Evolutionary conservation across 2,113 vertebrate species (phyloP).

Genomic region (Ascaphus truei): DNA sequence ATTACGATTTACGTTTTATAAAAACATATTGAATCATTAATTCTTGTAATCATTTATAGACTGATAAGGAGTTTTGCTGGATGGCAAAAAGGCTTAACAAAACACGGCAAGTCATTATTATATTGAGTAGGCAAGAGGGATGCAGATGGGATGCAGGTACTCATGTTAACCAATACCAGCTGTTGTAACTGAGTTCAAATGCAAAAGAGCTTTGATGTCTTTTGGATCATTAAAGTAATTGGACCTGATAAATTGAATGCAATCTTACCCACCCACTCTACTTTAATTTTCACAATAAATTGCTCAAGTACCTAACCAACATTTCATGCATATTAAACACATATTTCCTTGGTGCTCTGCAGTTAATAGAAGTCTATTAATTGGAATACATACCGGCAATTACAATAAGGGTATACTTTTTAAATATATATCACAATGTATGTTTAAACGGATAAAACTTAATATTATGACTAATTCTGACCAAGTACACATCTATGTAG

Average conservation of each 20-base stretch:
- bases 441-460: neutral
- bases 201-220: no score
- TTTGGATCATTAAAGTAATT: neutral
- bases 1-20: no score
- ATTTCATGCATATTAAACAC: constrained; percentile 11
- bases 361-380: neutral
- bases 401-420: neutral
- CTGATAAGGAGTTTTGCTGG: no score
- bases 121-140: no score
- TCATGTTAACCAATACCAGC: no score
- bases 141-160: no score
- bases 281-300: neutral
- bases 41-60: no score
- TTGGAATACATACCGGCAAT: constrained; percentile 20
- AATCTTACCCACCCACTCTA: neutral
- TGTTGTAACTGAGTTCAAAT: no score
- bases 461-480: neutral
- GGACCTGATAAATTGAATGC: neutral
- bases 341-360: neutral
- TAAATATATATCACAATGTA: constrained; percentile 6
- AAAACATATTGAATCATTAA: no score
- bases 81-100: no score
- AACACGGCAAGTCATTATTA: no score
- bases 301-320: neutral
- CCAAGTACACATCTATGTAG: no score